Percentiles rank a stretch among this genome's conserved stretches.
Conservation (phyloP, 2,113 vertebrate genomes). For the Notiomystis cincta region DNA sequence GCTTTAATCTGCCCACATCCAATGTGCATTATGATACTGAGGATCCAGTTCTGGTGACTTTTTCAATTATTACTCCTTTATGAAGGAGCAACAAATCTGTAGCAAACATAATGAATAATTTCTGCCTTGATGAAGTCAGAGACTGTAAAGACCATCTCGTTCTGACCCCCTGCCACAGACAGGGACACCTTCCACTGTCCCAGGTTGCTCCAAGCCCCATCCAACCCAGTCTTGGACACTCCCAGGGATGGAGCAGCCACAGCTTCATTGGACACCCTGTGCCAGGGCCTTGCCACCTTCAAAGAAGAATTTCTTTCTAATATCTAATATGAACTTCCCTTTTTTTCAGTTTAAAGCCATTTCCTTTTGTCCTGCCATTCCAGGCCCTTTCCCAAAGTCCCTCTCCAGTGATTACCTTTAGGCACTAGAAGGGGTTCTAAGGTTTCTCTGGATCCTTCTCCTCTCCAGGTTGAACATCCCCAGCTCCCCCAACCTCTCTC, state of each 20-base stretch:
- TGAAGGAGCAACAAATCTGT: fast-evolving
- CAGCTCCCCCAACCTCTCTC: not conserved
- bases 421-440: not conserved
- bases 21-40: not conserved
- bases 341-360: not conserved
- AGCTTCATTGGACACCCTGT: fast-evolving
- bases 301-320: not conserved
- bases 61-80: not conserved
- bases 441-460: not conserved
- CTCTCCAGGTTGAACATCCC: not conserved
- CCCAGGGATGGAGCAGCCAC: not conserved
- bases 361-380: not conserved
- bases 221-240: not conserved
- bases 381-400: no score
- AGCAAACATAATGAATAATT: not conserved
- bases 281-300: no score
- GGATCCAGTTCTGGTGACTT: not conserved
- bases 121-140: not conserved
- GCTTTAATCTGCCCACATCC: not conserved
- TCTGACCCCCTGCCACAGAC: fast-evolving
- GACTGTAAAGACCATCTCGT: not conserved
- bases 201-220: fast-evolving
- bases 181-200: fast-evolving
- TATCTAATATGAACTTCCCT: not conserved
- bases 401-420: no score